Base-by-base conservation (phyloP, 2,113 vertebrate species). In the Oreochromis aureus region DNA sequence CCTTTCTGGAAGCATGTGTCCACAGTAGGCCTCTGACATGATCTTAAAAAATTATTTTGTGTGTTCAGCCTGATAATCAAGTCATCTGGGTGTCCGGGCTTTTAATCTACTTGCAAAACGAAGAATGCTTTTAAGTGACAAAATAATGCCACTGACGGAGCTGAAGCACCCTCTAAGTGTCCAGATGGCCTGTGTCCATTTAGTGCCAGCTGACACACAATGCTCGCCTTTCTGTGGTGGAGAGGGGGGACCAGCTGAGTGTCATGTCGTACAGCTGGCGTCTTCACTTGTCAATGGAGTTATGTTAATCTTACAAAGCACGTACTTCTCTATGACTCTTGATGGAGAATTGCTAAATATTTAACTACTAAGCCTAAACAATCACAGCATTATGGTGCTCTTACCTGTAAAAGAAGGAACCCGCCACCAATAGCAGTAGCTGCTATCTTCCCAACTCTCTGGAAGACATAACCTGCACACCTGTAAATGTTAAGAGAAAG, bases 391-490 rank as follows among this genome's bases (percentile, higher is more conserved):
- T 32, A 12, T 10, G 8, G 32, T 13, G 11, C 5, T 51, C 89
- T 93, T 96, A 97, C 98, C 97, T 99, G 98, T 91, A 99, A 96
- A 81, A 99, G 97, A 92, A 99, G 97, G 94, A 99, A 99, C 53
- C 98, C 98, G 93, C 98, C 98, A 88, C 98, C 98, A 66, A 98
- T 97, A 90, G 98, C 98, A 73, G 98, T 99, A 51, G 98, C 98
- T 89, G 98, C 98, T 81, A 99, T 97, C 92, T 99, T 99, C 89
- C 98, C 98, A 87, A 99, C 98, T 94, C 98, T 98, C 96, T 99
- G 98, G 95, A 99, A 99, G 89, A 99, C 96, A 97, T 99, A 99
- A 94, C 98, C 98, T 44, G 98, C 98, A 97, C 98, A 99, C 98
- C 98, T 99, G 82, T 6, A 85, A 6, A n/a, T 30, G 32, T 55